Percentiles rank a stretch among this genome's conserved stretches.
Evolutionary conservation across 2,888 invertebrate genomes (phyloP).

Genomic region (Ectobius pallidus): DNA sequence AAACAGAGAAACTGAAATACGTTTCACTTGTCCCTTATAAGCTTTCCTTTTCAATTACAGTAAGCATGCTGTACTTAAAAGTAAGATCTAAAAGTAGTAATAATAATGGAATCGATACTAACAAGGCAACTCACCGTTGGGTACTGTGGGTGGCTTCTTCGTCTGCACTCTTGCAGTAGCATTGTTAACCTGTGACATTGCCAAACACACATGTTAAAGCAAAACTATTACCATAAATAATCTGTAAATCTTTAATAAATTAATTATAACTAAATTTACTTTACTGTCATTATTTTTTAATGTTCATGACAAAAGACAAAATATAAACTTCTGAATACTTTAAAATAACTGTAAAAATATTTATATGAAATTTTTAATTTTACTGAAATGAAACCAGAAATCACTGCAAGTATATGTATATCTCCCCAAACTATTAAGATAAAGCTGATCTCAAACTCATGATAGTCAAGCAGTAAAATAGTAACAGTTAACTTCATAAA

Average conservation of each 20-base stretch:
- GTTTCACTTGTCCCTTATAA: no score
- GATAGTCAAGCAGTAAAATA: conserved; percentile 17
- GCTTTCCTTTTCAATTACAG: no score
- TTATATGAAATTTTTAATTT: no score
- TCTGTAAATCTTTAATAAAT: no score
- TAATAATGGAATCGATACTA: neutral
- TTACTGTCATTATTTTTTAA: no score
- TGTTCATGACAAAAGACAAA: no score
- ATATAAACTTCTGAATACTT: no score
- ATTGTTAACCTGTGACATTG: conserved; percentile 88
- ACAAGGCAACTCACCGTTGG: conserved; percentile 76
- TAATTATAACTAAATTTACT: no score
- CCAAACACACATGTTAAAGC: conserved; percentile 42
- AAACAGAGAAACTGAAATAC: no score
- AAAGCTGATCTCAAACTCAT: neutral
- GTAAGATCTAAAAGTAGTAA: neutral
- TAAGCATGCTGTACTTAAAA: no score
- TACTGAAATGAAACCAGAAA: neutral
- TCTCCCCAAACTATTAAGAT: neutral
- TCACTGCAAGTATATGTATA: neutral
- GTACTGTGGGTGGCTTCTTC: conserved; percentile 92
- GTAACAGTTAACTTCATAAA: conserved; percentile 15
- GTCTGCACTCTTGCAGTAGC: conserved; percentile 99
- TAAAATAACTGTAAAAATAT: no score
- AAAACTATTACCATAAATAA: no score